A percentile compares a stretch with the other conserved stretches of the same genome.
Evolutionary conservation across 1,140 invertebrate genomes (phyloP).

Genomic region (Ladona fulva): DNA sequence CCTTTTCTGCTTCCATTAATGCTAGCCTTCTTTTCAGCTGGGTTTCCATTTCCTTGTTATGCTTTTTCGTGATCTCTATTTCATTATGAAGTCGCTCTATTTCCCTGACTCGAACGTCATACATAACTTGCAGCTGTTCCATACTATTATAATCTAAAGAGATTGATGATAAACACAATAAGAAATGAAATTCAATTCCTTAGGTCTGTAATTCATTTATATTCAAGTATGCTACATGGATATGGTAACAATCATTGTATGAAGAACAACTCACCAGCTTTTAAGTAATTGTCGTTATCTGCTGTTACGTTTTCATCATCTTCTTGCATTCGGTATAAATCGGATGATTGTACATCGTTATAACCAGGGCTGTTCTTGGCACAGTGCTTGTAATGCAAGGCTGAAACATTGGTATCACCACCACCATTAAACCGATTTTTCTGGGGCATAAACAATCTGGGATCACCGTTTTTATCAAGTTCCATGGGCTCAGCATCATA

Average conservation of each 20-base stretch:
- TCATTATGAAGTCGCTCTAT: not conserved
- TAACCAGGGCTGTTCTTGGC: not conserved
- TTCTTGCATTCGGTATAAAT: not conserved
- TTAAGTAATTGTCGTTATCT: not conserved
- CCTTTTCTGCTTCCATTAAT: not conserved
- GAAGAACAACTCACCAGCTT: not conserved
- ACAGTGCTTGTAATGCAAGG: not conserved
- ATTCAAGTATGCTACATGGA: too few relatives aligned
- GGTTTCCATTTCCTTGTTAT: not conserved
- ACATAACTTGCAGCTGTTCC: not conserved
- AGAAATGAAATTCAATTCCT: too few relatives aligned
- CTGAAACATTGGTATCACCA: not conserved
- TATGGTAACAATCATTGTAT: not conserved
- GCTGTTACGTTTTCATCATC: not conserved
- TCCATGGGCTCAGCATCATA: too few relatives aligned
- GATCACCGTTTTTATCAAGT: too few relatives aligned
- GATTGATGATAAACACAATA: not conserved
- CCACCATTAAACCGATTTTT: not conserved
- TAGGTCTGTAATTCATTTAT: too few relatives aligned
- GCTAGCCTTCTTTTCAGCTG: not conserved
- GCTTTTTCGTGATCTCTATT: not conserved
- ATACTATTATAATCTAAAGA: not conserved
- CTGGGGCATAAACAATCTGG: not conserved
- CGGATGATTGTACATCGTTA: not conserved
- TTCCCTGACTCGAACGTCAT: not conserved